Evolutionary conservation across 2,113 vertebrate species (phyloP), one percentile per base, ranked within the genome.

Genomic region (Bungarus multicinctus): DNA sequence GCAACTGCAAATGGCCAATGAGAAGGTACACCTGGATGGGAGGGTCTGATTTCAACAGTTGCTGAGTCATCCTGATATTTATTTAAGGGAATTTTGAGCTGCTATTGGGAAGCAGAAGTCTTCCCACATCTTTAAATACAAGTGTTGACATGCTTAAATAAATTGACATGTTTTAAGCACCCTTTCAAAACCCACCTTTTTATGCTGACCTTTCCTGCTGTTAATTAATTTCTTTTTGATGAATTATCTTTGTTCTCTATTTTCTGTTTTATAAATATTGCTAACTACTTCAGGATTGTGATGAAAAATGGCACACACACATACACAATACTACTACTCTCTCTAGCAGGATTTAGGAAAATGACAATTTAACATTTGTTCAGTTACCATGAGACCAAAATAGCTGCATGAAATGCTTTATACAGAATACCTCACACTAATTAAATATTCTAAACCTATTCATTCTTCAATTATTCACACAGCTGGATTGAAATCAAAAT

Each of bases 1-100:
- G 93, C 97, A 98, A 45, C 97, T 99, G 95, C 98, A 99, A 94
- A 97, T 96, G 16, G 93, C 96, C 93, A 97, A 89, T 2, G 97
- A 98, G 3, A 98, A 99, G 97, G 99, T 99, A 95, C 94, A 43
- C 18, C 7, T 1, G 4, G 3, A 16, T 14, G 27, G 50, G 27
- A 18, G 0, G 87, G n/a, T 81, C 7, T 23, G 16, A 22, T 22
- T 90, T 74, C 34, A 53, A 34, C n/a, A 81, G 74, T 81, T 81
- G 34, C 34, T 81, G 18, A 22, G 7, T 81, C 74, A 81, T 81
- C 2, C 20, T 39, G 18, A 22, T 81, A 22, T 81, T 81, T 81
- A 22, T 43, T 81, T 43, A 81, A 81, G 34, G 74, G 74, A 81
- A 64, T 64, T 12, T 64, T 81, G 74, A 7, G 34, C 74, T 81